phyloP scores from a whole-genome alignment of 2,797 vertebrate species.

The Smutsia temminckii region DNA sequence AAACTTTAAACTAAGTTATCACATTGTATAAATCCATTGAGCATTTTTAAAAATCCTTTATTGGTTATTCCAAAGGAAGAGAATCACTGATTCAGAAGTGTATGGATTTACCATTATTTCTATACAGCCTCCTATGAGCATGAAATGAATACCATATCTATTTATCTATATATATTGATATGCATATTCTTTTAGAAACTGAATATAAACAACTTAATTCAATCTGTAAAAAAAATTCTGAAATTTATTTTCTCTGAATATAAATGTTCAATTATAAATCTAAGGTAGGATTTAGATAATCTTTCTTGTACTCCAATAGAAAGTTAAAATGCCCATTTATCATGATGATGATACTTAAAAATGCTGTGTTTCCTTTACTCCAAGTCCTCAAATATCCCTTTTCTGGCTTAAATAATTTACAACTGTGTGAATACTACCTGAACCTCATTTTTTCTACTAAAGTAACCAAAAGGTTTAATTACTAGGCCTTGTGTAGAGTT shows the following conservation, averaged over 20 bases:
- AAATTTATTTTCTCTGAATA: not conserved
- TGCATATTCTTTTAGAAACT: not conserved
- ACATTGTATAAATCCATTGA: not conserved
- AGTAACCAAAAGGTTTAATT: not conserved
- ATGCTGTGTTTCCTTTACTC: not conserved
- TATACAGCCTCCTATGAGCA: not conserved
- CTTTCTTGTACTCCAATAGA: not conserved
- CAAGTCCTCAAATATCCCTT: not conserved
- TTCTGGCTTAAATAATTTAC: not conserved
- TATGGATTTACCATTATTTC: conserved; percentile 6
- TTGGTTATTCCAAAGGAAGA: not conserved
- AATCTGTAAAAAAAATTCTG: not conserved
- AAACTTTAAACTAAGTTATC: not conserved
- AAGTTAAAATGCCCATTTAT: not conserved
- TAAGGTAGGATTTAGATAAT: not conserved
- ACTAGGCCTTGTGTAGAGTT: not conserved
- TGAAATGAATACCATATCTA: not conserved
- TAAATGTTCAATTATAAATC: not conserved
- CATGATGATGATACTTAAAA: not conserved
- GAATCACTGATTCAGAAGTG: not conserved
- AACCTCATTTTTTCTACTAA: not conserved
- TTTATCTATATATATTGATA: not conserved
- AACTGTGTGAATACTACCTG: not conserved
- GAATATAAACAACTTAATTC: not conserved
- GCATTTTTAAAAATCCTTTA: not conserved